Conservation (phyloP, 2,797 vertebrate species). For the Hafferia zeledoni region DNA sequence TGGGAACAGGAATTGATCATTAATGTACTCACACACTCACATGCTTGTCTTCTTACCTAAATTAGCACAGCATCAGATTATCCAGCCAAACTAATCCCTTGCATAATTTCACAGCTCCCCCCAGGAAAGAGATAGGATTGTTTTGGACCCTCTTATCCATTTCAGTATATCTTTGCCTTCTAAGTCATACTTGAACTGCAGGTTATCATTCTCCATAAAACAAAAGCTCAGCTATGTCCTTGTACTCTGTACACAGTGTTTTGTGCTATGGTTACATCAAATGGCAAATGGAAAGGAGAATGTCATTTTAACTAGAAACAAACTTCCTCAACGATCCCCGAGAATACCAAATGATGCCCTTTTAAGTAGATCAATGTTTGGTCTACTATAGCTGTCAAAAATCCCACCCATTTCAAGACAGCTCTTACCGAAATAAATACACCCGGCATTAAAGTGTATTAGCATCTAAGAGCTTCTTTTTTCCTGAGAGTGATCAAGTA, state of each 20-base stretch:
- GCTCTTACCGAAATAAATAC: constrained; percentile 43
- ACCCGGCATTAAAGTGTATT: constrained; percentile 44
- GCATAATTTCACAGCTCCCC: background rate
- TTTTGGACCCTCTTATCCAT: background rate
- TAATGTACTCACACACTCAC: background rate
- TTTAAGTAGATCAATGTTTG: constrained; percentile 62
- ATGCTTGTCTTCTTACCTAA: background rate
- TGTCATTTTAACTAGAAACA: constrained; percentile 31
- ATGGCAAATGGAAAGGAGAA: constrained; percentile 33
- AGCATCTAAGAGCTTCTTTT: background rate
- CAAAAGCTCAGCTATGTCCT: background rate
- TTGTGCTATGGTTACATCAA: background rate
- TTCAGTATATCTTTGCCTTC: background rate
- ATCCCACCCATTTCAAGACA: constrained; percentile 45
- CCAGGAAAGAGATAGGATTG: background rate
- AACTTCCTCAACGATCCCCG: constrained; percentile 22
- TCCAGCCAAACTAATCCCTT: background rate
- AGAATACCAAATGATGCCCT: constrained; percentile 58
- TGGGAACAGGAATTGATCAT: background rate
- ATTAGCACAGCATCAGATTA: background rate
- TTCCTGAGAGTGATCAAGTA: constrained; percentile 27
- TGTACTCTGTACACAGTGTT: background rate
- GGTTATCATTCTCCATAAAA: background rate
- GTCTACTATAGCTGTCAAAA: constrained; percentile 53
- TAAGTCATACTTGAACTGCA: background rate